Evolutionary conservation across 2,888 invertebrate species (phyloP), one percentile per base, ranked within the genome.

Genomic region (Epinotia brunnichana): DNA sequence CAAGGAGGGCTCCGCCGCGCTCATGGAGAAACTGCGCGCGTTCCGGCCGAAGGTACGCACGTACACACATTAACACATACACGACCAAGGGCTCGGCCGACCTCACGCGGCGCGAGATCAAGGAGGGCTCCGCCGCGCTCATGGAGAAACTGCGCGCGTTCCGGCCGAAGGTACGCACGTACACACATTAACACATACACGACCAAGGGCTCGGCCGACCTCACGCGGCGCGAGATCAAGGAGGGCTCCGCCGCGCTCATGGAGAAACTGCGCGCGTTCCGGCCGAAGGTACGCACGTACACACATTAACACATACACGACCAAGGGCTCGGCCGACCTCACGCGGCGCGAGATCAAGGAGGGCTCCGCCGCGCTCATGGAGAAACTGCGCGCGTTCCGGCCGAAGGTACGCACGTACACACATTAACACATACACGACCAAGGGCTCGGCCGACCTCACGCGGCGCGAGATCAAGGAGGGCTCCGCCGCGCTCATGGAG

Each of bases 31-130:
- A 92, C 94, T 99, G 82, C 95, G 96, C 90, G 96, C 97, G 86
- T 99, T 96, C 94, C 96, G 96, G 83, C 99, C 99, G 78, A 99
- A 99, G 94, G 64, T 64, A 2, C 51, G 10, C 51, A 9, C 17
- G 17, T 17, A 9, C 51, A 3, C 15, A 15, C 13, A 24, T n/a
- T n/a, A n/a, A n/a, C n/a, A n/a, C n/a, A n/a, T n/a, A n/a, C n/a
- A n/a, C 99, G 69, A 98, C 99, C 1, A 98, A 98, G 92, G 99
- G 99, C 78, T 98, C 98, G 82, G 98, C 98, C 2, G 99, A 99
- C 94, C 95, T 99, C 76, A 98, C 98, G 73, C 95, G 98, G 79
- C 97, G 97, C 88, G 98, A 98, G 94, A 98, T 98, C 85, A 98
- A 98, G 92, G 98, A 98, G 94, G 98, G 97, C 88, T 97, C 97